phyloP scores from a whole-genome alignment of 1,140 invertebrate species.

The Saccostrea echinata region DNA sequence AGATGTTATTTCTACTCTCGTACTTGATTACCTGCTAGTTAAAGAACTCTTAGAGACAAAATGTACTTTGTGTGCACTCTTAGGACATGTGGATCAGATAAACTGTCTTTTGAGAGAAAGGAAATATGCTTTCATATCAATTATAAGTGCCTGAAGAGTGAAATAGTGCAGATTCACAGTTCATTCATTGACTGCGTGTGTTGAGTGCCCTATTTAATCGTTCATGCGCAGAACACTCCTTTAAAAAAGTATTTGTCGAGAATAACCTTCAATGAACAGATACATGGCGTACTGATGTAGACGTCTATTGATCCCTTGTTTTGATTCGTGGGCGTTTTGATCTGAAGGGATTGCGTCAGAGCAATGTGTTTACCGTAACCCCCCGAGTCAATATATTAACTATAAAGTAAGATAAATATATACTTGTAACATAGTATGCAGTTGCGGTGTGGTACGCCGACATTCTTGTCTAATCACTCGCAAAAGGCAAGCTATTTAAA shows the following conservation, averaged over 20 bases:
- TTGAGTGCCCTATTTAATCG: background rate
- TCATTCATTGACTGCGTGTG: slow-evolving; percentile 27
- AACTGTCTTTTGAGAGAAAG: background rate
- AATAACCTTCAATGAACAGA: background rate
- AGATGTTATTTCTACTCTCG: too few relatives aligned
- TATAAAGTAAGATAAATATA: too few relatives aligned
- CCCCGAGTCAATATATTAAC: background rate
- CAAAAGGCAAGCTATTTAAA: slow-evolving; percentile 34
- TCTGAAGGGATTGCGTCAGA: background rate
- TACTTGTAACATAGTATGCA: too few relatives aligned
- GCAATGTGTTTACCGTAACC: slow-evolving; percentile 5
- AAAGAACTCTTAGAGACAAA: too few relatives aligned
- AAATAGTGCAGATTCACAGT: background rate
- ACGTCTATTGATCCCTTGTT: background rate
- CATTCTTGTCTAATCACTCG: slow-evolving; percentile 28
- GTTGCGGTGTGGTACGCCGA: background rate
- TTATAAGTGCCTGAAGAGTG: background rate
- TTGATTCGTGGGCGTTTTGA: slow-evolving; percentile 1
- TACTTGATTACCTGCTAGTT: too few relatives aligned
- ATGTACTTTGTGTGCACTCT: background rate
- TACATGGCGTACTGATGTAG: background rate
- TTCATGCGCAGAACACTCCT: background rate
- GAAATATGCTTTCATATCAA: background rate
- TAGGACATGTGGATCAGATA: background rate
- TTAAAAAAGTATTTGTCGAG: background rate